phyloP scores from a whole-genome alignment of 2,888 invertebrate species.

The Cheilosia scutellata region DNA sequence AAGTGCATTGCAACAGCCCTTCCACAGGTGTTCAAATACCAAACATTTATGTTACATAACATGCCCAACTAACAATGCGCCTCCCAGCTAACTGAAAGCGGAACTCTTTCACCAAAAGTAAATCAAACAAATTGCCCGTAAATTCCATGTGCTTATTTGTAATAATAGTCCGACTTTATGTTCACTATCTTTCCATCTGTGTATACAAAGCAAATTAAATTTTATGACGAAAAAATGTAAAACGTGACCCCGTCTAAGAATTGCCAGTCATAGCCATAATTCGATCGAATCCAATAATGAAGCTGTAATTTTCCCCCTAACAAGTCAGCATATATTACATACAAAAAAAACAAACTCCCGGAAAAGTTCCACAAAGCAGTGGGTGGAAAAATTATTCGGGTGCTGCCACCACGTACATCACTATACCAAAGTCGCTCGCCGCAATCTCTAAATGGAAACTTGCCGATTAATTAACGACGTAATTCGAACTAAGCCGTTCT shows the following conservation, averaged over 20 bases:
- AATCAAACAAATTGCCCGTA: background rate
- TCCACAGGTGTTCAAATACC: background rate
- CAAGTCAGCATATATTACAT: background rate
- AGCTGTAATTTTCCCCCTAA: background rate
- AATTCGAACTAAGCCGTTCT: slow-evolving; percentile 42
- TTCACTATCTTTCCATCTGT: background rate
- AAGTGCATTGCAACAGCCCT: background rate
- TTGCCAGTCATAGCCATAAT: background rate
- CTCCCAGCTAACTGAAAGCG: background rate
- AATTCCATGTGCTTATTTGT: background rate
- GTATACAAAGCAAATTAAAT: background rate
- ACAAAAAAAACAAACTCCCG: background rate
- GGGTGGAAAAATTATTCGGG: slow-evolving; percentile 4
- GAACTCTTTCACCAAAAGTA: background rate
- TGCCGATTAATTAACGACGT: slow-evolving; percentile 47
- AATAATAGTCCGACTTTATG: background rate
- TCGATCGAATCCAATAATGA: slow-evolving; percentile 1
- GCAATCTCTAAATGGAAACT: slow-evolving; percentile 45
- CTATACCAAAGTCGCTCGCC: background rate
- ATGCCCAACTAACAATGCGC: background rate
- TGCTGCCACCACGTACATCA: background rate
- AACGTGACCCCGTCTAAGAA: background rate
- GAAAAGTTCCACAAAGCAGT: background rate
- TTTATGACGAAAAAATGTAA: slow-evolving; percentile 5
- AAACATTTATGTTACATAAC: background rate